Percentiles rank a stretch among this genome's conserved stretches.
Evolutionary conservation across 2,113 vertebrate species (phyloP).

Genomic region (Antigone vipio): DNA sequence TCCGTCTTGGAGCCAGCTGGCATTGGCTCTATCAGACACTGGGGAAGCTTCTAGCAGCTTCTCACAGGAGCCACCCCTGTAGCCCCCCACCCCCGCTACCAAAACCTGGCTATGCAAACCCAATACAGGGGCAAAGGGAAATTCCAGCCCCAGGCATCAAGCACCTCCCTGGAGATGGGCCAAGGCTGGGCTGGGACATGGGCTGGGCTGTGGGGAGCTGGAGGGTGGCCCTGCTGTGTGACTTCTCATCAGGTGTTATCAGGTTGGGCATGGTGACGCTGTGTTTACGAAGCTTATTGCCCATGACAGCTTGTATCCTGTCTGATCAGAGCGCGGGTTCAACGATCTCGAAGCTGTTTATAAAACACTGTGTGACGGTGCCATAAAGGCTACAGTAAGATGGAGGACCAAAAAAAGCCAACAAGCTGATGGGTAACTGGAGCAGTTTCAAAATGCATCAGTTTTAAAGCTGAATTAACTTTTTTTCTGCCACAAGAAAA

Average conservation of each 20-base stretch:
- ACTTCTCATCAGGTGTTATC: rapidly evolving
- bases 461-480: neutral
- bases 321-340: neutral
- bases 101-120: no score
- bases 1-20: no score
- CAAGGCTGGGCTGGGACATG: rapidly evolving
- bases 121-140: no score
- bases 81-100: no score
- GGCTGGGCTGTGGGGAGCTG: neutral
- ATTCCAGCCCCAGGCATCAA: neutral
- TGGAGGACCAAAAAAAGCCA: neutral
- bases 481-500: neutral
- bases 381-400: neutral
- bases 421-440: neutral
- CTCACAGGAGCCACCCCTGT: no score
- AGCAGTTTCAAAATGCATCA: neutral
- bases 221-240: rapidly evolving
- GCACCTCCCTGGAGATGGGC: no score
- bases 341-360: neutral
- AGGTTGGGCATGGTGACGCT: neutral
- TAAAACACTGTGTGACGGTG: neutral
- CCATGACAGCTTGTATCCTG: neutral
- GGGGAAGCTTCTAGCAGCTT: no score
- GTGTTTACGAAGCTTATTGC: neutral
- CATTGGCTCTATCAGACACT: no score